These are phyloP conservation scores for Cancer borealis DNA, from an alignment of 2,888 invertebrate species.

Conservation along the genomic window DNA sequence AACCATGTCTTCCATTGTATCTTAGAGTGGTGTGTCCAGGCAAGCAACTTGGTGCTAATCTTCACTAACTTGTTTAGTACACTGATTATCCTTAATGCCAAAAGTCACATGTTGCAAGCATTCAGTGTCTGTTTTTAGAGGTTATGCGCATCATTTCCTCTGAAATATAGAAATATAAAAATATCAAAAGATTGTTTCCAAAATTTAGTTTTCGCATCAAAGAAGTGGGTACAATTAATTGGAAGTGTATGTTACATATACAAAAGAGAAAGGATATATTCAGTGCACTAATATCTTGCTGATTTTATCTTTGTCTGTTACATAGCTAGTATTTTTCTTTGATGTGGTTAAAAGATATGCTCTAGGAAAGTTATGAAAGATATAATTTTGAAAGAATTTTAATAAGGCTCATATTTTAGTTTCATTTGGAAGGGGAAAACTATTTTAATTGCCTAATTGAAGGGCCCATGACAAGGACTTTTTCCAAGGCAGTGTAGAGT, in stretches of 20 bases:
- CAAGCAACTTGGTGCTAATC: background rate
- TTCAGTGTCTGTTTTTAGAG: background rate
- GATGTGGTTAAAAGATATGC: constrained; percentile 2
- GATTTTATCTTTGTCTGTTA: background rate
- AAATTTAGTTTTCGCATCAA: background rate
- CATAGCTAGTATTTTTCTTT: background rate
- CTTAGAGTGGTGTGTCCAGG: constrained; percentile 9
- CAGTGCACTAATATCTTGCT: background rate
- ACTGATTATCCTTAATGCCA: background rate
- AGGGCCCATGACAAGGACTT: constrained; percentile 1
- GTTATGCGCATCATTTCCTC: background rate
- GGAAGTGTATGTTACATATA: background rate
- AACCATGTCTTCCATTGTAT: constrained; percentile 5
- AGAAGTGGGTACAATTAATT: background rate
- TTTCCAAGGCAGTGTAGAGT: background rate
- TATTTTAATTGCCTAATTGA: background rate
- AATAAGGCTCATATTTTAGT: background rate
- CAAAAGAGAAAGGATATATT: background rate
- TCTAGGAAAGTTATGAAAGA: background rate
- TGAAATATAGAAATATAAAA: no score
- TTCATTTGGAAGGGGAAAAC: background rate
- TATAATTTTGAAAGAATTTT: background rate
- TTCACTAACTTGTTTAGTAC: background rate
- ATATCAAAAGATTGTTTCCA: background rate
- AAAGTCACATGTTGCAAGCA: background rate